Base-by-base conservation (phyloP, 2,113 vertebrate species). In the Plectropomus leopardus region DNA sequence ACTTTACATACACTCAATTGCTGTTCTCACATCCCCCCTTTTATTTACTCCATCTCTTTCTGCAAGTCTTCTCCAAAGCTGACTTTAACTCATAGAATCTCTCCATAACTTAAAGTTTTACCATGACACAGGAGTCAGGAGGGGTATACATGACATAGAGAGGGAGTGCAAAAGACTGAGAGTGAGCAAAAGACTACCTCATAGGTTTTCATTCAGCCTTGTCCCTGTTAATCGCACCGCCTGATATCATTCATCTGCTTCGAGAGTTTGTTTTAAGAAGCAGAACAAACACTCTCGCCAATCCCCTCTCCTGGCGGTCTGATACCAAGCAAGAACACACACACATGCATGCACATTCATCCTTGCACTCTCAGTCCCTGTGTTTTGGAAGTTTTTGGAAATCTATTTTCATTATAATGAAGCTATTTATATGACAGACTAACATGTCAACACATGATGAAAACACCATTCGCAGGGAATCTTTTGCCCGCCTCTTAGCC, bases 201-300 rank as follows among this genome's bases (percentile, higher is more conserved):
- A 61, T 50, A 61, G 74, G 66, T 83, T 90, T 83, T 87, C 80
- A 88, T 86, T 91, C 89, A 90, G 80, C 86, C 80, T 82, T 84
- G 82, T 84, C 78, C 75, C 61, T 67, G 82, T 88, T 91, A 90
- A 93, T 93, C 88, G 73, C 86, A 76, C 83, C 67, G 80, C 79
- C 90, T 87, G 89, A 89, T 90, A 91, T 90, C 90, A 85, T 92
- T 94, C 92, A 91, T 93, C 92, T 93, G 88, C 88, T 47, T 64
- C 23, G 9, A 80, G 66, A 86, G 92, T 93, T 94, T 94, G 91
- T 93, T 94, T 95, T 86, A 91, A 94, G 88, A 94, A 91, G 93
- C 88, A 82, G 78, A 90, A 85, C 86, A 80, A 88, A 88, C 77
- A 66, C 80, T 76, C 79, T 67, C 57, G n/a, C 85, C 78, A 88